Evolutionary conservation across 2,797 vertebrate genomes (phyloP).

Genomic region (Brotula barbata): DNA sequence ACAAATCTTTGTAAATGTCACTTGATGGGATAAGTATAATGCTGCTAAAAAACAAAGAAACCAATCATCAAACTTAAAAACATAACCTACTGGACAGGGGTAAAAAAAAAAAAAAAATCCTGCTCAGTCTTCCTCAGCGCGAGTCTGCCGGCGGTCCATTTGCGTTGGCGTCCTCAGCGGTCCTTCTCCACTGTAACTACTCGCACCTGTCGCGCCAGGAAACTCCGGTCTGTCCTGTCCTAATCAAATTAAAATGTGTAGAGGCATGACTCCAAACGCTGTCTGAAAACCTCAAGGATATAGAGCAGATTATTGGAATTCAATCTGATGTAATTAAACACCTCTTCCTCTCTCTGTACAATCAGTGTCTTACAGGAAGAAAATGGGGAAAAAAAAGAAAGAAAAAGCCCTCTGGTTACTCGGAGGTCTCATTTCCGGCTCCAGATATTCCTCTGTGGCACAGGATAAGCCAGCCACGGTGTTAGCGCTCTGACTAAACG

Average conservation of each 20-base stretch:
- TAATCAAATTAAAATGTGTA: slow-evolving; percentile 69
- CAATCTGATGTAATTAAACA: slow-evolving; percentile 68
- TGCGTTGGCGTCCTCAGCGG: slow-evolving; percentile 35
- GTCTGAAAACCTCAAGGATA: slow-evolving; percentile 61
- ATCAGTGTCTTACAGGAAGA: slow-evolving; percentile 21
- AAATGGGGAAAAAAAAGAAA: too few species aligned
- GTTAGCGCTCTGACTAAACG: slow-evolving; percentile 40
- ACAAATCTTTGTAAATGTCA: too few species aligned
- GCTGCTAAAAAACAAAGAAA: too few species aligned
- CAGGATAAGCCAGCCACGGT: slow-evolving; percentile 29
- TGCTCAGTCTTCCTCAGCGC: slow-evolving; percentile 33
- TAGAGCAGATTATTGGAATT: slow-evolving; percentile 66
- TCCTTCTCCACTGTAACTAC: slow-evolving; percentile 46
- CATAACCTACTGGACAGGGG: background rate
- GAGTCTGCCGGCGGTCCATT: slow-evolving; percentile 11
- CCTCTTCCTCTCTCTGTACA: slow-evolving; percentile 27
- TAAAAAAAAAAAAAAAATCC: background rate
- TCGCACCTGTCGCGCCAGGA: slow-evolving; percentile 42
- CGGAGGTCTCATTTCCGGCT: slow-evolving; percentile 48
- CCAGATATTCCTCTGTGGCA: slow-evolving; percentile 36
- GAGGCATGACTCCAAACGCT: slow-evolving; percentile 49
- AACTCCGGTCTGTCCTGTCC: slow-evolving; percentile 40
- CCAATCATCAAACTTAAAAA: too few species aligned
- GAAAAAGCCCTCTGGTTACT: slow-evolving; percentile 12
- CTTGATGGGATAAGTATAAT: too few species aligned